Base-by-base conservation (phyloP, 2,888 invertebrate species). In the Leptopterna dolabrata region DNA sequence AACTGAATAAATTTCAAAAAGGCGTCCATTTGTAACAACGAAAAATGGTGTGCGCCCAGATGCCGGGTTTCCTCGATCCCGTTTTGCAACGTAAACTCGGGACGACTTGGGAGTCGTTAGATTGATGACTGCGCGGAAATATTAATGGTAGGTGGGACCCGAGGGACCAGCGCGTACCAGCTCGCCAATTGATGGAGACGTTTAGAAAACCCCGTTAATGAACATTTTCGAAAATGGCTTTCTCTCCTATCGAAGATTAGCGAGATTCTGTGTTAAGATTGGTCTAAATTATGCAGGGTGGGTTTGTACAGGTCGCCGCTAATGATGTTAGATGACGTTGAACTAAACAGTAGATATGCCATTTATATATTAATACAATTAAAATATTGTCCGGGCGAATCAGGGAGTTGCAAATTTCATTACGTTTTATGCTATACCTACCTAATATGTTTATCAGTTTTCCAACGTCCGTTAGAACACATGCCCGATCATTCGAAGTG, bases 161-260 rank as follows among this genome's bases (percentile, higher is more conserved):
- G 24, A 19, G 63, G 63, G 63, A 63, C n/a, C 55, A 55, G 55
- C 19, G 63, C 63, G 24, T 63, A 27, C 63, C 63, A 63, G 63
- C 63, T 24, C 63, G 63, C 63, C 9, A 63, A 63, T 63, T 63
- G 63, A 63, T 63, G 63, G 63, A 63, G 63, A 63, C 73, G 73
- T 36, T 73, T 73, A 36, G 30, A 73, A 73, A 73, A 73, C 73
- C 41, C 73, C 73, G 41, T 73, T 73, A 30, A 73, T 41, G 73
- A 73, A 36, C 73, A 41, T 36, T 73, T 73, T 73, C 30, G 73
- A 73, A 73, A 63, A 73, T 41, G n/a, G 36, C 73, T 73, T 73
- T 73, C 73, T 73, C 73, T 73, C n/a, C 36, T 7, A 36, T 36
- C 36, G 73, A 7, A 29, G 63, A 63, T 63, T 27, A 11, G 63